Evolutionary conservation across 2,797 vertebrate genomes (phyloP), one percentile per base, ranked within the genome.

Genomic region (Poeciliopsis infans): DNA sequence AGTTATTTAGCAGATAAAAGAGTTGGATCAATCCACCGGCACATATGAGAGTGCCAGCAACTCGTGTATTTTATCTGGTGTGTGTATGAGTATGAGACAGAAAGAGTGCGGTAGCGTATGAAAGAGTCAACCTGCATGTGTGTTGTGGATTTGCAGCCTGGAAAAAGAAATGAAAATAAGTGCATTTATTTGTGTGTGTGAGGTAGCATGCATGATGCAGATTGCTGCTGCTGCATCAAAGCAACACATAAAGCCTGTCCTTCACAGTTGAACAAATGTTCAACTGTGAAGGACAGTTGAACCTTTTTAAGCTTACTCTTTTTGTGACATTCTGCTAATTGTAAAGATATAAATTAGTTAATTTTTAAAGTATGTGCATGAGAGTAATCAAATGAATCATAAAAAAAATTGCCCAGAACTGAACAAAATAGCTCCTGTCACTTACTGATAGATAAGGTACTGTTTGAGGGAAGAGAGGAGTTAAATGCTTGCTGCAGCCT

Each of bases 1-100:
- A 95, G 94, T 95, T 94, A 95, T 95, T 95, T 95, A 95, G 94
- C 91, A 93, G 93, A 95, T 94, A 94, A 95, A 95, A 93, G 93
- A 93, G 84, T 91, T 88, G 89, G 92, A 95, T 95, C 94, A 95
- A 94, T 95, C 90, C 79, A 88, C 84, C 84, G 83, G 89, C 91
- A 94, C 86, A 91, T 93, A 92, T 90, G 85, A 92, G 88, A 93
- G 92, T 87, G 89, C 90, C 89, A 89, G 92, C 89, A 90, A 91
- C 90, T 92, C 91, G 90, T 91, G 90, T 92, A 91, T 93, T 91
- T 91, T 92, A 89, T 85, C 87, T 78, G 41, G 73, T 77, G 85
- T 59, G 86, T 59, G 70, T 10, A 68, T 23, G 64, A 39, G 20
- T 64, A 31, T 64, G 59, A 64, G 72, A 82, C 36, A 79, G 57